Conservation (phyloP, 2,797 vertebrate species). For the Florisuga fusca region DNA sequence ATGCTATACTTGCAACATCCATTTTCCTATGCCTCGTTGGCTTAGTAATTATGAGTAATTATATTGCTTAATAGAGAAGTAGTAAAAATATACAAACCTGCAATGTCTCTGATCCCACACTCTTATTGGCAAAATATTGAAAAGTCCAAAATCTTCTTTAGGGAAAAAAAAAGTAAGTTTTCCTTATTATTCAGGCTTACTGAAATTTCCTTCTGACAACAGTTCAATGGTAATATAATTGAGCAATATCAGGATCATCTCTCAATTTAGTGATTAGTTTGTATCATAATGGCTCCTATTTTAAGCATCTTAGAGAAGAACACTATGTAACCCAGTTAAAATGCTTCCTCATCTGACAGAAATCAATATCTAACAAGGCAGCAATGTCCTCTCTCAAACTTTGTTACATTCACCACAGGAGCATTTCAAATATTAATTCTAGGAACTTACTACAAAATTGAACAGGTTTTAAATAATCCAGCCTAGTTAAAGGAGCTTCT, state of each 20-base stretch:
- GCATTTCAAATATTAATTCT: not conserved
- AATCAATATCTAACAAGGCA: slow-evolving; percentile 19
- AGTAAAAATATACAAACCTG: not conserved
- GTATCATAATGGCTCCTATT: slow-evolving; percentile 33
- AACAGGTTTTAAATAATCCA: not conserved
- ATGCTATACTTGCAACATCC: not conserved
- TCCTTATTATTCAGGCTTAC: not conserved
- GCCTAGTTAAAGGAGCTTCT: not conserved
- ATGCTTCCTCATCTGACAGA: not conserved
- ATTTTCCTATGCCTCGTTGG: not conserved
- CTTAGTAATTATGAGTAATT: not conserved
- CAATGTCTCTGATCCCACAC: not conserved
- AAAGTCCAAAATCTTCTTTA: not conserved
- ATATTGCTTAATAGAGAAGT: not conserved
- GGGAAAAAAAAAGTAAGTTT: not conserved
- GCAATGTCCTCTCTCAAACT: not conserved
- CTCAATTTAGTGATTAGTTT: slow-evolving; percentile 54
- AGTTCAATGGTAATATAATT: slow-evolving; percentile 33
- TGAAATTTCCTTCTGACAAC: not conserved
- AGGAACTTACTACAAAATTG: not conserved
- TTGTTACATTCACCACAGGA: not conserved
- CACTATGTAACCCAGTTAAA: slow-evolving; percentile 1
- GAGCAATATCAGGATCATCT: slow-evolving; percentile 17
- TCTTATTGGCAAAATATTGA: not conserved
- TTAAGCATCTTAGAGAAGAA: slow-evolving; percentile 20